These are phyloP conservation scores for Acrocephalus kingi DNA, from an alignment of 2,113 vertebrate genomes.

Conservation along the genomic window DNA sequence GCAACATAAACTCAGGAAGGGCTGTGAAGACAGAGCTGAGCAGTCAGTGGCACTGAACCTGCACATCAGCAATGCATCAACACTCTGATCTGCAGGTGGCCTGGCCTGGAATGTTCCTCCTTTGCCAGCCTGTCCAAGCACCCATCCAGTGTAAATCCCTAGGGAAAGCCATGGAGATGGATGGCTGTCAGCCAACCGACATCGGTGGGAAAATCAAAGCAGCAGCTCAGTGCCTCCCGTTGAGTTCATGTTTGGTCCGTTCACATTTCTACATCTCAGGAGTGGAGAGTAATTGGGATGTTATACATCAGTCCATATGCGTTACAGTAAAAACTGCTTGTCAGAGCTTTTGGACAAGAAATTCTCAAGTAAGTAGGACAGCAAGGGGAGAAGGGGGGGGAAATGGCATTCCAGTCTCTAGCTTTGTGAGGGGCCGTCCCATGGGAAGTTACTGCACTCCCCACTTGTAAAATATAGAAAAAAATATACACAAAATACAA, in stretches of 20 bases:
- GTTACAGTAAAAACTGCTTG: background rate
- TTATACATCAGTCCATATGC: background rate
- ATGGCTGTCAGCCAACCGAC: background rate
- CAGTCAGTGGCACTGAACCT: background rate
- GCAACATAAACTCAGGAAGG: background rate
- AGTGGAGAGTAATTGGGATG: background rate
- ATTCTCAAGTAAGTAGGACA: background rate
- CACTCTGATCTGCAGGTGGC: background rate
- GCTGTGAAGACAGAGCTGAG: background rate
- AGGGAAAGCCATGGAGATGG: background rate
- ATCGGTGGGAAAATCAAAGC: background rate
- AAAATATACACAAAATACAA: background rate
- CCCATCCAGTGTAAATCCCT: background rate
- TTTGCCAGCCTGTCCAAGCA: background rate
- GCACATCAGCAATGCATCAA: background rate
- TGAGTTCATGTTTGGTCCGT: accelerated
- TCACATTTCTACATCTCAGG: background rate
- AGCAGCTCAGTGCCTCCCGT: background rate
- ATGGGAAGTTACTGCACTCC: background rate
- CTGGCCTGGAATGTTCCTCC: background rate
- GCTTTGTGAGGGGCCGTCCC: background rate
- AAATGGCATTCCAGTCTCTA: background rate
- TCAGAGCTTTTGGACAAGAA: background rate
- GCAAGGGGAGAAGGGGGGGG: background rate
- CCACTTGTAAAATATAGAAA: background rate